Base-by-base conservation (phyloP, 1,140 invertebrate genomes). In the Papilio xuthus region DNA sequence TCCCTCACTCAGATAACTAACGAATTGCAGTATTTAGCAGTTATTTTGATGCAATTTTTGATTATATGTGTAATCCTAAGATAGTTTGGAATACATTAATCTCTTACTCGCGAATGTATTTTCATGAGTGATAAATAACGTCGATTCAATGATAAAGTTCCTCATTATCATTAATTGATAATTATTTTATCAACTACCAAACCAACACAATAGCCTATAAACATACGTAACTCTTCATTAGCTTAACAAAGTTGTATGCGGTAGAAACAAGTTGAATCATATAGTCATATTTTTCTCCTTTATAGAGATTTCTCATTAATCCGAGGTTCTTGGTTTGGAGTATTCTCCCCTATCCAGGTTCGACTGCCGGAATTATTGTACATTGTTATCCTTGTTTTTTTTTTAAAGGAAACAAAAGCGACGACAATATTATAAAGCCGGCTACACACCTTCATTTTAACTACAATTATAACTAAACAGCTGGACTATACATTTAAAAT, bases 171-270 rank as follows among this genome's bases (percentile, higher is more conserved):
- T 67, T 67, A 28, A 67, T 15, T 28, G 26, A 67, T 53, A 67
- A 67, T 28, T 12, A 10, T 32, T 28, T 28, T 67, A 67, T 67
- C 60, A 32, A 32, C 26, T 67, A 13, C 26, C 26, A 67, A 28
- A 28, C 23, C 60, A 32, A 67, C 23, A 60, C 60, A 67, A 67
- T 67, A 67, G 60, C 60, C 60, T 67, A 28, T 67, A 28, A 67
- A 67, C 26, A 67, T 67, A 67, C 23, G 10, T 26, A 23, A 63
- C 2, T 63, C 26, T 63, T 63, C 20, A 63, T 26, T 63, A 67
- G 4, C 13, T 12, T 15, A 67, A 67, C 26, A 15, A 67, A 67
- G 0, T 15, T 0, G 23, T 13, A 10, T 28, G 13, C 13, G 9
- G 23, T 60, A 26, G 56, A 60, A 23, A 60, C 9, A 23, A 13